Percentiles rank a stretch among this genome's conserved stretches.
Conservation (phyloP, 1,140 invertebrate genomes). For the Papilio helenus region DNA sequence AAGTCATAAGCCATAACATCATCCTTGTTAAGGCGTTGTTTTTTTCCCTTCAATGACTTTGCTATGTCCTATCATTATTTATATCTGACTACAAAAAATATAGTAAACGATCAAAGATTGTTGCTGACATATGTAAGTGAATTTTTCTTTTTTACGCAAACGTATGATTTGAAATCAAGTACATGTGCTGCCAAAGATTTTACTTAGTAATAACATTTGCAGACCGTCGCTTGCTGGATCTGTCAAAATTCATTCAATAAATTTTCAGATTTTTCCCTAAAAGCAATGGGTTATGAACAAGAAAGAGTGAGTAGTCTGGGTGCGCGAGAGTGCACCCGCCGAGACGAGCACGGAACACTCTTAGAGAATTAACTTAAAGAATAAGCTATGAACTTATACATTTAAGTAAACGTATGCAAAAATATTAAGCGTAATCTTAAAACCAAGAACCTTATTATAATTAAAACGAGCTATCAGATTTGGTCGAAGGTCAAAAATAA, state of each 20-base stretch:
- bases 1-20: constrained; percentile 65
- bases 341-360: no score
- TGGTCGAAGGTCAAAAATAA: constrained; percentile 12
- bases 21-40: constrained; percentile 48
- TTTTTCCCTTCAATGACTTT: constrained; percentile 25
- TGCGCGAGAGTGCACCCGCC: no score
- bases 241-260: no score
- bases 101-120: background rate
- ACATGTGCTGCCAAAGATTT: no score
- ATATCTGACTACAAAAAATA: background rate
- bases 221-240: no score
- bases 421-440: background rate
- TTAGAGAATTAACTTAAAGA: no score
- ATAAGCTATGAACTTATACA: no score
- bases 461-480: background rate
- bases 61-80: constrained; percentile 18
- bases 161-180: background rate
- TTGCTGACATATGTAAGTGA: background rate
- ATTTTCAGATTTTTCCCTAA: no score
- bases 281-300: no score
- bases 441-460: background rate
- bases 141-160: no score
- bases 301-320: no score
- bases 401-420: background rate
- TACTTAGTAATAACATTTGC: no score